Conservation (phyloP, 2,888 invertebrate species). For the Hyposoter didymator region DNA sequence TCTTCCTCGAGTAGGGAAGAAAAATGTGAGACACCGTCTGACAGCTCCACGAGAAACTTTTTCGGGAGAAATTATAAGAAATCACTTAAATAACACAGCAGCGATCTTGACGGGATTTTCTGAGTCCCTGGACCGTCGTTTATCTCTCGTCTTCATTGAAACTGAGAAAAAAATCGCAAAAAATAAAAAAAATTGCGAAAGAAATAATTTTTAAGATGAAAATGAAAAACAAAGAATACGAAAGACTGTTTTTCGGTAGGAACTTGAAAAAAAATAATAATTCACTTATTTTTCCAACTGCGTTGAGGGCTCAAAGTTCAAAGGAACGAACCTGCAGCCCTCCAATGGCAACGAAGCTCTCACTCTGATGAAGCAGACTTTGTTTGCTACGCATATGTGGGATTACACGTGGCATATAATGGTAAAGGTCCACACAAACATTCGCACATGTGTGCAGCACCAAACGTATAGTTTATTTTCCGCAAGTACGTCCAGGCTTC, state of each 20-base stretch:
- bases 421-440: not conserved
- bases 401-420: constrained; percentile 1
- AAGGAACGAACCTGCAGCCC: not conserved
- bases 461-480: not conserved
- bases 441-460: not conserved
- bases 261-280: too few species aligned
- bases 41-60: constrained; percentile 13
- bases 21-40: constrained; percentile 39
- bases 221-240: not conserved
- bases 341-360: not conserved
- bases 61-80: not conserved
- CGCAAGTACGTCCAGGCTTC: constrained; percentile 72
- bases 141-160: not conserved
- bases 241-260: not conserved
- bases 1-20: not conserved
- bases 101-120: not conserved
- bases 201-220: not conserved
- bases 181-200: not conserved
- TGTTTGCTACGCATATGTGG: constrained; percentile 1
- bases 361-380: not conserved
- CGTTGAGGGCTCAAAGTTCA: not conserved
- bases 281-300: not conserved
- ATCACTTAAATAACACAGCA: not conserved
- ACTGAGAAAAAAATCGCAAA: not conserved
- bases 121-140: constrained; percentile 11